Evolutionary conservation across 2,888 invertebrate genomes (phyloP).

Genomic region (Agrilus biguttatus): DNA sequence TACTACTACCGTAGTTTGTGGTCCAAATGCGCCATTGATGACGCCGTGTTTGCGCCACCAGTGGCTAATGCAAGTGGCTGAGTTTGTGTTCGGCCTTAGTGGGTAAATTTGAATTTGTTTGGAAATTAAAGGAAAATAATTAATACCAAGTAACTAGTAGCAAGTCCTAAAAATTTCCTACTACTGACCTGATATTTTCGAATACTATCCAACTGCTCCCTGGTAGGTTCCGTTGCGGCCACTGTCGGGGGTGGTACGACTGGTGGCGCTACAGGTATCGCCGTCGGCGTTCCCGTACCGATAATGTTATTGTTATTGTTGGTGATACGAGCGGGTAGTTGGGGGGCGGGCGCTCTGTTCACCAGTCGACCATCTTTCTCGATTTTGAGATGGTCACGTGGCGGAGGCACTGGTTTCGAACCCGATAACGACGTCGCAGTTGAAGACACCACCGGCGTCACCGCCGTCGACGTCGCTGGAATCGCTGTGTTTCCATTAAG

Average conservation of each 20-base stretch:
- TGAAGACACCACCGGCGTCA: slow-evolving; percentile 31
- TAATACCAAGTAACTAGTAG: too few relatives aligned
- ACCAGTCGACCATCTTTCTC: slow-evolving; percentile 45
- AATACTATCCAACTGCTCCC: slow-evolving; percentile 83
- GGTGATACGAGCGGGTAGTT: slow-evolving; percentile 48
- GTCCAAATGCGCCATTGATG: too few relatives aligned
- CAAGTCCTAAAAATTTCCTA: too few relatives aligned
- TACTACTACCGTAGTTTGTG: too few relatives aligned
- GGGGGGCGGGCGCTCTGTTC: slow-evolving; percentile 52
- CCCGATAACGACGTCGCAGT: slow-evolving; percentile 18
- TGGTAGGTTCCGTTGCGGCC: slow-evolving; percentile 50
- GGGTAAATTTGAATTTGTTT: too few relatives aligned
- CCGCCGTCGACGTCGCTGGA: slow-evolving; percentile 28
- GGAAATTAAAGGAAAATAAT: too few relatives aligned
- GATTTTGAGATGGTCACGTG: slow-evolving; percentile 49
- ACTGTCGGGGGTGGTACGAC: slow-evolving; percentile 29
- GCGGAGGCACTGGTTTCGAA: slow-evolving; percentile 41
- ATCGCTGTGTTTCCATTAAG: slow-evolving; percentile 20
- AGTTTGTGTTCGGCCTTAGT: too few relatives aligned
- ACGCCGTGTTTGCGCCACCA: too few relatives aligned
- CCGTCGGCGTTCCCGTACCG: slow-evolving; percentile 8
- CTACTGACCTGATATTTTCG: slow-evolving; percentile 75
- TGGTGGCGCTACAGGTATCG: slow-evolving; percentile 11
- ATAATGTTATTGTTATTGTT: slow-evolving; percentile 34
- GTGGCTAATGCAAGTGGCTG: too few relatives aligned